Conservation (phyloP, 2,888 invertebrate genomes). For the Trichogramma dendrolimi region DNA sequence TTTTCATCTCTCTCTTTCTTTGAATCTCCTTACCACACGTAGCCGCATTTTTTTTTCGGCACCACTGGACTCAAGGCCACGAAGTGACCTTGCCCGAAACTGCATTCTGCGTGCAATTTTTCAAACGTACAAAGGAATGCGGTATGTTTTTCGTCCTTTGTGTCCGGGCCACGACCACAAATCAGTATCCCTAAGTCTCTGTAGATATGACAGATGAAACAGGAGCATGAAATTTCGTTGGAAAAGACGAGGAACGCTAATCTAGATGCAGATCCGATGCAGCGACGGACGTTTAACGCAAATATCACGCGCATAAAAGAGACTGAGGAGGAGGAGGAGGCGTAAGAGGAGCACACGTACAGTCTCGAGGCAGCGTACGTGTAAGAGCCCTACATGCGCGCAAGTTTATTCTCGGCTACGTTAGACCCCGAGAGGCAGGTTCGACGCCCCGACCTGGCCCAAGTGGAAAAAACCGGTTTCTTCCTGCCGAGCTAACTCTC, state of each 20-base stretch:
- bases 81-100: too few relatives aligned
- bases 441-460: slow-evolving; percentile 54
- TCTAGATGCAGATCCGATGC: not conserved
- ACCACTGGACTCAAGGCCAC: too few relatives aligned
- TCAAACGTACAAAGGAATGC: too few relatives aligned
- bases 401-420: slow-evolving; percentile 52
- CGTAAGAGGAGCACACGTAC: not conserved
- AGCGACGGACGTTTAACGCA: not conserved
- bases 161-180: too few relatives aligned
- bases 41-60: too few relatives aligned
- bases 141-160: too few relatives aligned
- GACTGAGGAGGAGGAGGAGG: slow-evolving; percentile 33
- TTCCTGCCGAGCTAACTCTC: slow-evolving; percentile 36
- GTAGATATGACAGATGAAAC: not conserved
- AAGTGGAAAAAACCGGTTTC: slow-evolving; percentile 54
- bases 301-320: not conserved
- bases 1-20: too few relatives aligned
- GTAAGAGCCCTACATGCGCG: slow-evolving; percentile 35
- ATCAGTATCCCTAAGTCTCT: not conserved
- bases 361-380: too few relatives aligned
- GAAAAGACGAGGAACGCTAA: slow-evolving; percentile 6
- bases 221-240: not conserved
- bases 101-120: too few relatives aligned
- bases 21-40: too few relatives aligned
- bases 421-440: slow-evolving; percentile 40